Evolutionary conservation across 2,113 vertebrate species (phyloP).

Genomic region (Indri indri): DNA sequence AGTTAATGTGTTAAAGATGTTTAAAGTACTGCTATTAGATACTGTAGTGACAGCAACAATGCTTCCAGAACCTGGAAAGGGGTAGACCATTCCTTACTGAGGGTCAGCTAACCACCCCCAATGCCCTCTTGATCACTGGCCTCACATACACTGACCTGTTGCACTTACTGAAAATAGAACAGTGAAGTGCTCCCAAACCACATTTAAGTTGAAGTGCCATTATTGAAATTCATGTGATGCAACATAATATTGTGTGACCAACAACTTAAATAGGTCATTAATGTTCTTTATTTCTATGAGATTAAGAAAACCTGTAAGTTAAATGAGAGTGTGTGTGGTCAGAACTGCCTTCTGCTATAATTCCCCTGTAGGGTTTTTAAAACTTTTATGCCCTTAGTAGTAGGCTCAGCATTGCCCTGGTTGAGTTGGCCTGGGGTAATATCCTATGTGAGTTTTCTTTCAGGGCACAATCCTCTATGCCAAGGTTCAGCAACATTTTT

Average conservation of each 20-base stretch:
- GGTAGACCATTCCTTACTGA: background rate
- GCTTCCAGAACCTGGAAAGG: background rate
- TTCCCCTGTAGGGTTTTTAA: background rate
- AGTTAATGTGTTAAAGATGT: background rate
- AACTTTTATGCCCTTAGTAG: background rate
- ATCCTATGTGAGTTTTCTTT: background rate
- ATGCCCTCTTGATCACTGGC: background rate
- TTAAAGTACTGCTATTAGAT: background rate
- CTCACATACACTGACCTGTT: background rate
- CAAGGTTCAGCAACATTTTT: background rate
- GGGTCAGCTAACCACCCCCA: background rate
- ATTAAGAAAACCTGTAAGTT: background rate
- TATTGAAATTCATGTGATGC: background rate
- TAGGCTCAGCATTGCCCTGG: background rate
- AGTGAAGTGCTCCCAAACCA: background rate
- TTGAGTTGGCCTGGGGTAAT: background rate
- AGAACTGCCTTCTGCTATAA: background rate
- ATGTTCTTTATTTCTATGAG: background rate
- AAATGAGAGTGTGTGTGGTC: background rate
- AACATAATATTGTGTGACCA: background rate
- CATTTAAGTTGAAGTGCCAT: background rate
- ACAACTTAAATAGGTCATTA: background rate
- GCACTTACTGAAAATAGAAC: background rate
- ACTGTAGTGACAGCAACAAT: background rate
- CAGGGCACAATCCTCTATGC: background rate